These are phyloP conservation scores for Conomelus anceps DNA, from an alignment of 2,888 invertebrate species.

Conservation along the genomic window DNA sequence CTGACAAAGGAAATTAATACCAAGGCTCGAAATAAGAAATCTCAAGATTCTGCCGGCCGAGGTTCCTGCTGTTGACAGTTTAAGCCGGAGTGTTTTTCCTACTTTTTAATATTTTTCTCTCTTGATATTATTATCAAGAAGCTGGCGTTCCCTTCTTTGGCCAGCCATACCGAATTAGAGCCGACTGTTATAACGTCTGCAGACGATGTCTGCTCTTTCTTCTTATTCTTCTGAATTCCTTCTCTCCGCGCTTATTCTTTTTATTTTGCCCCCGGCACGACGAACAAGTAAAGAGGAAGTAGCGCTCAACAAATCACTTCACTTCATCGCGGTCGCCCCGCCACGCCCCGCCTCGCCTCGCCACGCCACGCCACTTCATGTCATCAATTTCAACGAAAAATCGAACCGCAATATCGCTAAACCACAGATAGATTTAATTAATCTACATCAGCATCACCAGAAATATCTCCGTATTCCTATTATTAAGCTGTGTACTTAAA, in stretches of 20 bases:
- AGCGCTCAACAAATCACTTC: neutral
- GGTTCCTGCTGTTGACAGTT: slow-evolving; percentile 10
- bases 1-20: slow-evolving; percentile 4
- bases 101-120: slow-evolving; percentile 5
- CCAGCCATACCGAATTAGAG: slow-evolving; percentile 22
- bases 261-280: neutral
- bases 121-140: slow-evolving; percentile 12
- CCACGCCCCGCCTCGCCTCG: too few species aligned
- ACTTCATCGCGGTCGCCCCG: too few species aligned
- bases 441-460: too few species aligned
- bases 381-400: too few species aligned
- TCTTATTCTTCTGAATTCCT: neutral
- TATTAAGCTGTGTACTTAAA: too few species aligned
- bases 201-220: slow-evolving; percentile 1
- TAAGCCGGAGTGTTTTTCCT: slow-evolving; percentile 7
- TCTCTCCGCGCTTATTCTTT: neutral
- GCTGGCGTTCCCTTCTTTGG: neutral
- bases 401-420: too few species aligned
- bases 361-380: too few species aligned
- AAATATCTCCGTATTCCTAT: too few species aligned
- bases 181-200: slow-evolving; percentile 20
- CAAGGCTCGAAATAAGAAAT: slow-evolving; percentile 3
- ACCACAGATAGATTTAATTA: too few species aligned
- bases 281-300: neutral
- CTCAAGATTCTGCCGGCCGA: neutral